phyloP scores from a whole-genome alignment of 1,140 invertebrate genomes.

The Halictus rubicundus region DNA sequence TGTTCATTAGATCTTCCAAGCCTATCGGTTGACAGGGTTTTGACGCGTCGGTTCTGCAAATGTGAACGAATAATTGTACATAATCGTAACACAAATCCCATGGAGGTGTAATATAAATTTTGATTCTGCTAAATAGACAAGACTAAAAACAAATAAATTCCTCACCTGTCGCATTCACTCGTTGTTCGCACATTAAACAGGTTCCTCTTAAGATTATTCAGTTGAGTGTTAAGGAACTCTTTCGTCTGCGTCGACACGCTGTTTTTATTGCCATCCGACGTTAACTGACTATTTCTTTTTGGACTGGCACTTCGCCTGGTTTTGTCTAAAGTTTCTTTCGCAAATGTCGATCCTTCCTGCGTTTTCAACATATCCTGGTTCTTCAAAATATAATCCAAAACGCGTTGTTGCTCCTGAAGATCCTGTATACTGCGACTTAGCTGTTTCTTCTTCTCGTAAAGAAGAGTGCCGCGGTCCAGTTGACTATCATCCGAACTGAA shows the following conservation, averaged over 20 bases:
- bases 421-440: slow-evolving; percentile 72
- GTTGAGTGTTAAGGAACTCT: slow-evolving; percentile 25
- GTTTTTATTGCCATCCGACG: slow-evolving; percentile 36
- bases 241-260: slow-evolving; percentile 21
- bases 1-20: slow-evolving; percentile 78
- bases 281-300: not conserved
- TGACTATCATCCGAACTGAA: not conserved
- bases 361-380: slow-evolving; percentile 70
- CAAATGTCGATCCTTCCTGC: slow-evolving; percentile 55
- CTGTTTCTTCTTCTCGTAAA: slow-evolving; percentile 64
- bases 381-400: slow-evolving; percentile 70
- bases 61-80: not conserved
- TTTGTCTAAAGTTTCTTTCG: slow-evolving; percentile 58
- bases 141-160: not conserved
- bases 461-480: slow-evolving; percentile 23
- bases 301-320: slow-evolving; percentile 24
- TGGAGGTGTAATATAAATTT: too few species aligned
- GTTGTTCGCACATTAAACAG: not conserved
- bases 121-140: not conserved
- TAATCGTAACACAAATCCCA: too few species aligned
- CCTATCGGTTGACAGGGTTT: slow-evolving; percentile 54
- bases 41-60: slow-evolving; percentile 19
- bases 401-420: slow-evolving; percentile 70
- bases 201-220: slow-evolving; percentile 37
- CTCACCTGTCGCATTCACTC: slow-evolving; percentile 34